phyloP scores from a whole-genome alignment of 2,113 vertebrate genomes.

The Podarcis muralis region DNA sequence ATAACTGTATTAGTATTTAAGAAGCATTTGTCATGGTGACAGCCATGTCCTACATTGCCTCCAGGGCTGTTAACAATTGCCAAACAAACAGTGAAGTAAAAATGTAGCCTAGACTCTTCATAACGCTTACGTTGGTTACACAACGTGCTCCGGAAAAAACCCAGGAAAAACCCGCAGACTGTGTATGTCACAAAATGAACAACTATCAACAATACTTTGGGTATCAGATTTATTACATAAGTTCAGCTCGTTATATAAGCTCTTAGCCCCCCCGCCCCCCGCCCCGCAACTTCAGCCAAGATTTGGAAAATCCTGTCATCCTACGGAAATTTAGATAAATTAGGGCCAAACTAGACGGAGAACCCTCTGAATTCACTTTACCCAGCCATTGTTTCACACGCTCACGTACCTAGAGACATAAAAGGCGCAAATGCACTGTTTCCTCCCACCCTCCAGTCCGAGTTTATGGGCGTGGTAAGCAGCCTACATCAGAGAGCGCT shows the following conservation, averaged over 20 bases:
- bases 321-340: not conserved
- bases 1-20: not conserved
- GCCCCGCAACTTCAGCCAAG: not conserved
- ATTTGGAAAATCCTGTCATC: not conserved
- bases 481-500: too few relatives aligned
- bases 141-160: not conserved
- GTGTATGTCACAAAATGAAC: not conserved
- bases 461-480: not conserved
- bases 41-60: not conserved
- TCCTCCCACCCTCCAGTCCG: not conserved
- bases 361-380: not conserved
- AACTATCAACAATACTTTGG: not conserved
- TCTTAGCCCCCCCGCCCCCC: too few relatives aligned
- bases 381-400: not conserved
- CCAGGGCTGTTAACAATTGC: not conserved
- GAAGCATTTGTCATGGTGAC: not conserved
- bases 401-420: not conserved
- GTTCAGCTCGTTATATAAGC: not conserved
- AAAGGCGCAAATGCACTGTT: not conserved
- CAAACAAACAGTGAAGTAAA: not conserved
- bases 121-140: not conserved
- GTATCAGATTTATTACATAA: slow-evolving; percentile 1
- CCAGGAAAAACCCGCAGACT: not conserved
- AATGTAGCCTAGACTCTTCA: not conserved
- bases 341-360: not conserved